These are phyloP conservation scores for Drosophila neocordata DNA, from an alignment of 1,140 invertebrate species.

Conservation along the genomic window DNA sequence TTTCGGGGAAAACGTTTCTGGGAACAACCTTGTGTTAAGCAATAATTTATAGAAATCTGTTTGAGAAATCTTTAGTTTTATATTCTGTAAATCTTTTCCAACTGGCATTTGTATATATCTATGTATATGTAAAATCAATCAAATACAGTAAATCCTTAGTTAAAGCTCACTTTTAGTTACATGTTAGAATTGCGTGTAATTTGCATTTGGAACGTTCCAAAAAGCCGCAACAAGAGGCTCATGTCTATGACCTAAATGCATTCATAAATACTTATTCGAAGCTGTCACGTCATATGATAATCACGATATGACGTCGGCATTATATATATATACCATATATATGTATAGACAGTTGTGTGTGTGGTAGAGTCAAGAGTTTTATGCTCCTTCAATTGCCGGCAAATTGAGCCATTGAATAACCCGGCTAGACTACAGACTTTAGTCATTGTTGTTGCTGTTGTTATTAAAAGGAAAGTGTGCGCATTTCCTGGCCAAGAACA, in stretches of 20 bases:
- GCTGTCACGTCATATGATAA: slow-evolving; percentile 82
- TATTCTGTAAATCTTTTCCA: too few species aligned
- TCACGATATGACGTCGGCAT: slow-evolving; percentile 52
- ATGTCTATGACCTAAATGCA: slow-evolving; percentile 81
- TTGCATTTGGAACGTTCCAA: slow-evolving; percentile 49
- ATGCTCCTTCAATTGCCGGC: slow-evolving; percentile 18
- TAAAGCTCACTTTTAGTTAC: slow-evolving; percentile 21
- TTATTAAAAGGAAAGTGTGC: slow-evolving; percentile 36
- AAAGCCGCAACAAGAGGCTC: slow-evolving; percentile 28
- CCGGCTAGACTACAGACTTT: slow-evolving; percentile 12
- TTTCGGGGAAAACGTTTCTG: too few species aligned
- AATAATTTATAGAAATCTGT: too few species aligned
- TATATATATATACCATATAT: slow-evolving; percentile 5
- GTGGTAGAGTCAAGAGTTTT: slow-evolving; percentile 7
- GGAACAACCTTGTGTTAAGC: too few species aligned
- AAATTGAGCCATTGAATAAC: slow-evolving; percentile 68
- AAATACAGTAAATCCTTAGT: slow-evolving; percentile 1
- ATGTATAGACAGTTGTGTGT: slow-evolving; percentile 24
- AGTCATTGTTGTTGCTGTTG: slow-evolving; percentile 27
- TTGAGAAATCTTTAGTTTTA: too few species aligned
- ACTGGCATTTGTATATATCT: too few species aligned
- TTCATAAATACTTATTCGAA: slow-evolving; percentile 69
- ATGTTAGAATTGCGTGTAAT: slow-evolving; percentile 48
- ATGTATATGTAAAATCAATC: slow-evolving; percentile 1
- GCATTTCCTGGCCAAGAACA: slow-evolving; percentile 32